These are phyloP conservation scores for Genyomyrus donnyi DNA, from an alignment of 2,113 vertebrate species.

Conservation along the genomic window DNA sequence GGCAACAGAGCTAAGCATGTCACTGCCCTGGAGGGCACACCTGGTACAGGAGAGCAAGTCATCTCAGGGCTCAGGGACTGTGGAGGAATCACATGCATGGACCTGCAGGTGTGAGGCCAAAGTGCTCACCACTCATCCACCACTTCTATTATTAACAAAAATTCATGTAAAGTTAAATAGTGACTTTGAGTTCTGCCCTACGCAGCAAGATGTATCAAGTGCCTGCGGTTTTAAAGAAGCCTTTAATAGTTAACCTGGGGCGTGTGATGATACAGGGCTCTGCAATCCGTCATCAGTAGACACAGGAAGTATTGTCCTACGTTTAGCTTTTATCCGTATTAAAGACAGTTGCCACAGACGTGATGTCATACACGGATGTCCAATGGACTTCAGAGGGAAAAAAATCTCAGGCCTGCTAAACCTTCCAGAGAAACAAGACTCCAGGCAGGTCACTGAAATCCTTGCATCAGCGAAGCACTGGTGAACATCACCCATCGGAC, in stretches of 20 bases:
- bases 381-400: neutral
- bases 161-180: neutral
- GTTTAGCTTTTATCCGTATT: conserved; percentile 22
- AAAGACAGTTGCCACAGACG: conserved; percentile 37
- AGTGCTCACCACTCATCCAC: neutral
- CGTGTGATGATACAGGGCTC: neutral
- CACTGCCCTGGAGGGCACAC: neutral
- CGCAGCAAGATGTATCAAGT: neutral
- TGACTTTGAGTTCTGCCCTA: neutral
- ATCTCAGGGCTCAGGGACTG: neutral
- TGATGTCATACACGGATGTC: conserved; percentile 33
- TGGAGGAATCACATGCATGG: neutral
- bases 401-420: neutral
- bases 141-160: neutral
- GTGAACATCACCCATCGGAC: neutral
- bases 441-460: neutral
- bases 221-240: neutral
- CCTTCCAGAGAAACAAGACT: neutral
- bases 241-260: neutral
- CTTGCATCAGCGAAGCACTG: neutral
- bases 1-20: neutral
- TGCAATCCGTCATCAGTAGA: conserved; percentile 5
- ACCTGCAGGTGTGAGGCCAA: neutral
- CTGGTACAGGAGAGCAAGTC: neutral
- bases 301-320: neutral